A percentile compares a stretch with the other conserved stretches of the same genome.
Evolutionary conservation across 1,140 invertebrate species (phyloP).

Genomic region (Olivierus martensii): DNA sequence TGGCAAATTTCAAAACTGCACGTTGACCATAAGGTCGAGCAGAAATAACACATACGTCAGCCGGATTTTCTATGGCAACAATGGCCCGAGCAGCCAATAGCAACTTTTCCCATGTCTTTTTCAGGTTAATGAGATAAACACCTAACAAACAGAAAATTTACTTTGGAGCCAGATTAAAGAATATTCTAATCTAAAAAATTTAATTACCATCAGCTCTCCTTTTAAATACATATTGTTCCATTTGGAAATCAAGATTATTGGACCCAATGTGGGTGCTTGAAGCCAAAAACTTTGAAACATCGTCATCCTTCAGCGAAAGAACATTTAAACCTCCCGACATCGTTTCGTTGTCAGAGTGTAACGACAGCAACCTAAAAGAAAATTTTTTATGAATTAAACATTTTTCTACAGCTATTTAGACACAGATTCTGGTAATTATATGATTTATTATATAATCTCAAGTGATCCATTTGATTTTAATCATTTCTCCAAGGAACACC

Average conservation of each 20-base stretch:
- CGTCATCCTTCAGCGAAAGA: constrained; percentile 77
- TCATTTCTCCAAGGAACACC: too few relatives aligned
- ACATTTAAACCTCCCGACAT: constrained; percentile 89
- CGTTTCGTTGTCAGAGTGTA: constrained; percentile 30
- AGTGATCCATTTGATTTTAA: too few relatives aligned
- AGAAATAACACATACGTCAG: constrained; percentile 94
- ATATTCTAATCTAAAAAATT: background rate
- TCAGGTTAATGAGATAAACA: constrained; percentile 87
- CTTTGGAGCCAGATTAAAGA: too few relatives aligned
- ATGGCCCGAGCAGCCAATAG: constrained; percentile 93
- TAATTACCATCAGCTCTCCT: constrained; percentile 67
- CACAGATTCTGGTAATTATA: too few relatives aligned
- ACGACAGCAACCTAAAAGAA: too few relatives aligned
- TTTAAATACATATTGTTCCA: constrained; percentile 90
- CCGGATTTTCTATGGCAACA: constrained; percentile 92
- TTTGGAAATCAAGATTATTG: constrained; percentile 89
- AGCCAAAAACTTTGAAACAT: constrained; percentile 96
- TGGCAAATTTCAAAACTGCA: constrained; percentile 96
- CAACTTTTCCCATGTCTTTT: constrained; percentile 97
- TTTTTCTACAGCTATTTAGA: too few relatives aligned
- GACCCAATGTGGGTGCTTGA: constrained; percentile 86
- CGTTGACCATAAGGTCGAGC: constrained; percentile 89
- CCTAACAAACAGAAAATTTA: constrained; percentile 30
- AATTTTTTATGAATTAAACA: too few relatives aligned
- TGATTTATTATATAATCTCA: too few relatives aligned